Evolutionary conservation across 1,140 invertebrate genomes (phyloP).

Genomic region (Nixonia krombeini): DNA sequence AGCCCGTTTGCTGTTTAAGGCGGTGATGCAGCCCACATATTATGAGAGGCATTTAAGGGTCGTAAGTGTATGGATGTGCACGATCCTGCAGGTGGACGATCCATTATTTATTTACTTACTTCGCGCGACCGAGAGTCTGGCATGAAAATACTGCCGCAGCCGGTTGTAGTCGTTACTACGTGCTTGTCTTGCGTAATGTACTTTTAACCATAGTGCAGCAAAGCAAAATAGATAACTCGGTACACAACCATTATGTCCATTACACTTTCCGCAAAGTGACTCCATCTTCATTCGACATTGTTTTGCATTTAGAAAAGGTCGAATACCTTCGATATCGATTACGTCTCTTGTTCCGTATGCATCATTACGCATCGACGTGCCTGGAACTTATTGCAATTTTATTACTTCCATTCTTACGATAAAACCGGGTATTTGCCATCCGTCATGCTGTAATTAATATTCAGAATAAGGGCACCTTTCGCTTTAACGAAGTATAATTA

Average conservation of each 20-base stretch:
- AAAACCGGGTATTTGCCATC: too few species aligned
- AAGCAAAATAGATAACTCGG: slow-evolving; percentile 46
- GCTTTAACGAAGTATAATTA: too few species aligned
- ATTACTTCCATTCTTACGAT: too few species aligned
- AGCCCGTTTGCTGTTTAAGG: slow-evolving; percentile 21
- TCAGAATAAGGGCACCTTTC: too few species aligned
- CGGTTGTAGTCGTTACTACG: slow-evolving; percentile 51
- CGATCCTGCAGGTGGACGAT: slow-evolving; percentile 44
- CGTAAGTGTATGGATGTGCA: slow-evolving; percentile 20
- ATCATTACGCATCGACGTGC: too few species aligned
- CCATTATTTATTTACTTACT: slow-evolving; percentile 63
- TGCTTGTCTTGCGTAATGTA: slow-evolving; percentile 58
- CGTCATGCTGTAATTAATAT: too few species aligned
- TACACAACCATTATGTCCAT: slow-evolving; percentile 34
- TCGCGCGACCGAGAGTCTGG: slow-evolving; percentile 37
- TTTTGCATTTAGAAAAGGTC: too few species aligned
- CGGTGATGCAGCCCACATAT: slow-evolving; percentile 19
- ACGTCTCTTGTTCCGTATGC: too few species aligned
- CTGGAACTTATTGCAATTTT: too few species aligned
- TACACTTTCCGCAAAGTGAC: slow-evolving; percentile 39
- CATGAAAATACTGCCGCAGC: slow-evolving; percentile 50
- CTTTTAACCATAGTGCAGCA: slow-evolving; percentile 37
- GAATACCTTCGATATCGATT: too few species aligned
- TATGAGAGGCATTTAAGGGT: not conserved
- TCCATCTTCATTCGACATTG: slow-evolving; percentile 20